Conservation (phyloP, 2,113 vertebrate species). For the Pipra filicauda region DNA sequence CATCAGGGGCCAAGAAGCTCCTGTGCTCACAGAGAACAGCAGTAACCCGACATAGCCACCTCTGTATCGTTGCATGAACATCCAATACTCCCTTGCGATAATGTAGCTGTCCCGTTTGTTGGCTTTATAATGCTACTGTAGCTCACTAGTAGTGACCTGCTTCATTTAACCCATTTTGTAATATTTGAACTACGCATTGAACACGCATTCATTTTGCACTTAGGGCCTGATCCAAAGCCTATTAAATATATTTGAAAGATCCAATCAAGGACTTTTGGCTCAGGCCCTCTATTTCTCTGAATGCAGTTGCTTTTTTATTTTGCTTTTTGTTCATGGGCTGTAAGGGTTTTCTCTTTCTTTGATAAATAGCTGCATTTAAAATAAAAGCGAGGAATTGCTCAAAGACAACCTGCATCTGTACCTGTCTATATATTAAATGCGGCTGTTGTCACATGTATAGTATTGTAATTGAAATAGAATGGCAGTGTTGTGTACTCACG, state of each 20-base stretch:
- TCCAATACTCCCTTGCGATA: not conserved
- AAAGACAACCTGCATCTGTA: not conserved
- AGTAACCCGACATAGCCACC: conserved; percentile 9
- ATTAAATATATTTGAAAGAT: not conserved
- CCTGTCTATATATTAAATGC: not conserved
- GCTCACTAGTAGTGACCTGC: conserved; percentile 1
- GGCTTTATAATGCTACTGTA: not conserved
- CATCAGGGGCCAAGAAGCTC: not conserved
- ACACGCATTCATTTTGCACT: not conserved
- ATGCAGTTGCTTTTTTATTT: not conserved
- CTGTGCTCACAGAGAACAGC: not conserved
- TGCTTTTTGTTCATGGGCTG: not conserved
- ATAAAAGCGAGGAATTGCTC: not conserved
- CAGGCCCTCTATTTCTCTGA: conserved; percentile 17
- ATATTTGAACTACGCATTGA: not conserved
- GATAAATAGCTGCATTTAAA: conserved; percentile 24
- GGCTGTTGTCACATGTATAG: conserved; percentile 45
- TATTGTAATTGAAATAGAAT: conserved; percentile 23
- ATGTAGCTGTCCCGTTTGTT: not conserved
- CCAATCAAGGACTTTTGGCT: conserved; percentile 6
- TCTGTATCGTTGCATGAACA: not conserved
- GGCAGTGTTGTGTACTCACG: not conserved
- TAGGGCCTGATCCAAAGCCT: conserved; percentile 32
- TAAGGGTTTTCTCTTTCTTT: not conserved
- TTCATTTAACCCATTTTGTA: not conserved